A percentile compares a stretch with the other conserved stretches of the same genome.
These are phyloP conservation scores for Neocloeon triangulifer DNA, from an alignment of 1,140 invertebrate species.

Conservation along the genomic window DNA sequence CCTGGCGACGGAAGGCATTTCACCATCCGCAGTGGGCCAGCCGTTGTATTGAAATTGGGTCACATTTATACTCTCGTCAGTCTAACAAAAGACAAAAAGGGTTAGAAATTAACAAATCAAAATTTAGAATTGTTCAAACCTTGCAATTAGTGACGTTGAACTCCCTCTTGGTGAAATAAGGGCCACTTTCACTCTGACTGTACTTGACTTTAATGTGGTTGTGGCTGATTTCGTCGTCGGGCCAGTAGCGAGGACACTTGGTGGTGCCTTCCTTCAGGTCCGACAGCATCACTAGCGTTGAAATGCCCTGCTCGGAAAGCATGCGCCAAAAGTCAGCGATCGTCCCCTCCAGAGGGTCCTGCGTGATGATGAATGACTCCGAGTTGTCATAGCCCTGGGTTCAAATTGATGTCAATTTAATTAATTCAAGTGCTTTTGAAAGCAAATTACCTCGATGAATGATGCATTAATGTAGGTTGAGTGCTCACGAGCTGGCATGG, in stretches of 20 bases:
- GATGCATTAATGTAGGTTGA: slow-evolving; percentile 95
- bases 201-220: slow-evolving; percentile 70
- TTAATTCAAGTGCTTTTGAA: slow-evolving; percentile 1
- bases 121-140: slow-evolving; percentile 19
- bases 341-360: slow-evolving; percentile 78
- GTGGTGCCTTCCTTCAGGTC: slow-evolving; percentile 53
- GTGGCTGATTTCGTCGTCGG: slow-evolving; percentile 59
- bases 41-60: slow-evolving; percentile 75
- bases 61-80: slow-evolving; percentile 41
- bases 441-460: slow-evolving; percentile 58
- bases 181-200: slow-evolving; percentile 65
- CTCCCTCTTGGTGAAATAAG: slow-evolving; percentile 63
- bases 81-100: slow-evolving; percentile 18
- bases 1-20: slow-evolving; percentile 64
- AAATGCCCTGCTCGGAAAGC: slow-evolving; percentile 80
- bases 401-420: no score
- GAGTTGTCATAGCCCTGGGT: slow-evolving; percentile 65
- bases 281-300: slow-evolving; percentile 84
- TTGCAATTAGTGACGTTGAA: slow-evolving; percentile 60
- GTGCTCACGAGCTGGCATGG: slow-evolving; percentile 58
- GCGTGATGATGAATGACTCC: slow-evolving; percentile 84
- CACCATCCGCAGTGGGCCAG: slow-evolving; percentile 66
- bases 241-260: slow-evolving; percentile 81
- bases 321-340: slow-evolving; percentile 90
- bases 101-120: background rate